Base-by-base conservation (phyloP, 2,113 vertebrate species). In the Oncorhynchus nerka region DNA sequence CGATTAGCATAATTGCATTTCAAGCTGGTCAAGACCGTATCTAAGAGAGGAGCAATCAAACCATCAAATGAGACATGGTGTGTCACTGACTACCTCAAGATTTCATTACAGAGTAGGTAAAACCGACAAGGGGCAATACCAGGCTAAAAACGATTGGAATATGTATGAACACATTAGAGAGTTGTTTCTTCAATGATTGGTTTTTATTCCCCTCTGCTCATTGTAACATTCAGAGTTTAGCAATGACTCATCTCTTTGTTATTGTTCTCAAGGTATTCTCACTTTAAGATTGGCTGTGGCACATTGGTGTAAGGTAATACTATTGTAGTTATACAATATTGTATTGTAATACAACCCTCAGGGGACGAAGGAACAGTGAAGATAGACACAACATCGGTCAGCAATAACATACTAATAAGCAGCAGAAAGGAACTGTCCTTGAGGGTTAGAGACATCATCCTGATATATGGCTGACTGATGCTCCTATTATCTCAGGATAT, bases 1-100 rank as follows among this genome's bases (percentile, higher is more conserved):
- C 51, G 0, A 81, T 88, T 71, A 71, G 66, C 86, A 81, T 88
- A 80, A 85, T 84, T 49, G 70, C 71, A 75, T 85, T 79, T 83
- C 77, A 78, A 75, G 79, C 72, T 34, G 73, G 81, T 78, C 70
- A 74, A 71, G 83, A 74, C 70, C 19, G 16, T 67, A 16, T 20
- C 8, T 55, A 68, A 75, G 73, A 81, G 74, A 67, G 77, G 20
- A 77, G 79, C 81, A 79, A 79, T 78, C 66, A 73, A 62, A 81
- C 48, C 59, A 73, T 68, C 61, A 84, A 80, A 82, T 76, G 77
- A 77, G 72, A 65, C 79, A 3, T n/a, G 49, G 39, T 48, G 72
- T 4, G 24, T 22, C 65, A 34, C 11, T 62, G 81, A 45, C 55
- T 22, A 72, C 68, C 19, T 72, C 15, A 0, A 55, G 78, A 79